phyloP scores from a whole-genome alignment of 2,113 vertebrate species.

The Forbesichthys agassizii region DNA sequence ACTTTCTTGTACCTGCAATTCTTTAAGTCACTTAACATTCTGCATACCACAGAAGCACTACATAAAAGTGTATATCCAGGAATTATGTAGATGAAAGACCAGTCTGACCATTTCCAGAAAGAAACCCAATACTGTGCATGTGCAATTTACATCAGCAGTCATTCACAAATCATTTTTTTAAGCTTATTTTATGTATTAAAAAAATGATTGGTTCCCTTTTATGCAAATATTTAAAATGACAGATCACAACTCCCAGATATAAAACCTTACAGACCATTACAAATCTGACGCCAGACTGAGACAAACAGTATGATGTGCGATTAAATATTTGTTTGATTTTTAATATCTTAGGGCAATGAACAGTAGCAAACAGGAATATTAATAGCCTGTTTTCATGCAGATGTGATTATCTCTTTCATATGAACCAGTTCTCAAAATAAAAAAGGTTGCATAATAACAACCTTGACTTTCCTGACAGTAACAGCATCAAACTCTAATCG shows the following conservation, averaged over 20 bases:
- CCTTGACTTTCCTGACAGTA: conserved; percentile 39
- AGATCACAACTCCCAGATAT: conserved; percentile 56
- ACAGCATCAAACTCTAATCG: background rate
- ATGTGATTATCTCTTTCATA: conserved; percentile 55
- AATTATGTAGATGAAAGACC: too few relatives aligned
- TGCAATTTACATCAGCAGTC: too few relatives aligned
- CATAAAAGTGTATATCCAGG: too few relatives aligned
- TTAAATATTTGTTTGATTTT: conserved; percentile 61
- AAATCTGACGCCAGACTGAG: conserved; percentile 36
- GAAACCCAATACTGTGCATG: too few relatives aligned
- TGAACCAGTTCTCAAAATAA: conserved; percentile 41
- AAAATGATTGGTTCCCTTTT: conserved; percentile 20
- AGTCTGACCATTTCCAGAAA: too few relatives aligned
- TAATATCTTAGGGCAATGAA: conserved; percentile 53
- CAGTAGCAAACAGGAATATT: conserved; percentile 55
- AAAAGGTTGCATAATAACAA: conserved; percentile 37
- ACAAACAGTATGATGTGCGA: conserved; percentile 54
- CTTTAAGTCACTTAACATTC: too few relatives aligned
- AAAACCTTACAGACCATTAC: conserved; percentile 37
- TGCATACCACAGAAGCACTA: too few relatives aligned
- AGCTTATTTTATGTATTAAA: too few relatives aligned
- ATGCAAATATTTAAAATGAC: conserved; percentile 31
- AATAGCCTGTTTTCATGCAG: conserved; percentile 70
- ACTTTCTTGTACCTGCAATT: too few relatives aligned
- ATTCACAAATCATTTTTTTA: too few relatives aligned